Base-by-base conservation (phyloP, 2,797 vertebrate genomes). In the Lophius americanus region DNA sequence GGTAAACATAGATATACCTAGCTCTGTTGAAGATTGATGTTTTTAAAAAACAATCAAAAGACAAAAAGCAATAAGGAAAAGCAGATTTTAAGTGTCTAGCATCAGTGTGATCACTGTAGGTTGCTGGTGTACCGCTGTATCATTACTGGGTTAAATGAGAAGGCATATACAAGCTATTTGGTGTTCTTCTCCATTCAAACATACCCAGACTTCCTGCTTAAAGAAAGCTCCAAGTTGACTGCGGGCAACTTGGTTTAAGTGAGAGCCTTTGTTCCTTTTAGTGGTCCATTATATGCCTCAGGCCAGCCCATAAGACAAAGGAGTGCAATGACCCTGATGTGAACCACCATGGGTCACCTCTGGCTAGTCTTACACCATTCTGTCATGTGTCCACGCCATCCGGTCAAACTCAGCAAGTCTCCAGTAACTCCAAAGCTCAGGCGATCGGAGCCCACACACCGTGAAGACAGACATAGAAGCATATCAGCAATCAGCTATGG, bases 121-220 rank as follows among this genome's bases (percentile, higher is more conserved):
- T 32, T 73, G 70, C 68, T 56, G 48, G 47, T 57, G 64, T 46
- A 4, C 69, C 4, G 35, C 76, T 78, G 52, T 85, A 76, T 91
- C 61, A 91, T 91, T 84, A 87, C 62, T 51, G 67, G 43, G 57
- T 78, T 76, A 83, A 88, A 91, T 86, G 78, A 81, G 62, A 89
- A 70, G 75, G 71, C 51, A 73, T 44, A 69, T 43, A 67, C 69
- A 76, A 79, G 72, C 65, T 42, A 82, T 84, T 81, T 84, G 57
- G 72, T 39, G 71, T 70, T 81, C 68, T 68, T 82, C 59, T 80
- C 73, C 54, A 65, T 70, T 80, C 75, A 72, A 23, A 50, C 49
- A 60, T 64, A 70, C 60, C 65, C 66, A 60, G 23, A 81, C 83
- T 78, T 90, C 79, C 81, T 78, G 77, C 79, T 67, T 43, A 79